These are phyloP conservation scores for Triplophysa rosa DNA, from an alignment of 2,113 vertebrate genomes.

Conservation along the genomic window DNA sequence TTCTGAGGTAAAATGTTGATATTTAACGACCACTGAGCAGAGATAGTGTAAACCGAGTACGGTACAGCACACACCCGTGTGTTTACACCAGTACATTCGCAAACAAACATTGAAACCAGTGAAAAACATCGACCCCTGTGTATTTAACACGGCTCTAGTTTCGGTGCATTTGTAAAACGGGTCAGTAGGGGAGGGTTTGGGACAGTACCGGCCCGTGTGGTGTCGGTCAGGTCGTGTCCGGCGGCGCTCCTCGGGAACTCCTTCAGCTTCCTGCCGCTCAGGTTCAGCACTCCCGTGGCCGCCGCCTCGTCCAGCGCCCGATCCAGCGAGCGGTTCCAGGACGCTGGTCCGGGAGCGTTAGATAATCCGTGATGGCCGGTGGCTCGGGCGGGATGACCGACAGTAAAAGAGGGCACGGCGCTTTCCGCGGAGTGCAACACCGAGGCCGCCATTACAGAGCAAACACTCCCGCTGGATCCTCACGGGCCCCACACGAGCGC, in stretches of 20 bases:
- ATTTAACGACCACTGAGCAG: background rate
- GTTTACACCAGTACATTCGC: conserved; percentile 11
- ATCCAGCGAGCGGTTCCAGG: conserved; percentile 93
- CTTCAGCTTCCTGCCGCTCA: conserved; percentile 98
- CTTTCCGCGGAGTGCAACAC: conserved; percentile 79
- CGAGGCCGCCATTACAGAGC: conserved; percentile 88
- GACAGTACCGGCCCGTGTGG: conserved; percentile 82
- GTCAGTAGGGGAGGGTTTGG: background rate
- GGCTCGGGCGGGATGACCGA: conserved; percentile 55
- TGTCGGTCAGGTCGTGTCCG: conserved; percentile 95
- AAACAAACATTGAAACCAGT: background rate
- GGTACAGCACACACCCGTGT: conserved; percentile 14
- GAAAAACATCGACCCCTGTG: background rate
- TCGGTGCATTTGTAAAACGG: background rate
- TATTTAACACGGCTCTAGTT: background rate
- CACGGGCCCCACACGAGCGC: conserved; percentile 52
- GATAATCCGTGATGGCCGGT: conserved; percentile 63
- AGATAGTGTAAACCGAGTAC: background rate
- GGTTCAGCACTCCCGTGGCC: conserved; percentile 85
- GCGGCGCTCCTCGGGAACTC: conserved; percentile 93
- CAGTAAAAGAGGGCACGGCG: conserved; percentile 68
- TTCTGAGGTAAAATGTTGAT: background rate
- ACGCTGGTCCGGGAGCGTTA: conserved; percentile 71
- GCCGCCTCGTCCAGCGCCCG: conserved; percentile 92
- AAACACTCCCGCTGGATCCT: conserved; percentile 64